phyloP scores from a whole-genome alignment of 2,888 invertebrate species.

The Hypercompe scribonia region DNA sequence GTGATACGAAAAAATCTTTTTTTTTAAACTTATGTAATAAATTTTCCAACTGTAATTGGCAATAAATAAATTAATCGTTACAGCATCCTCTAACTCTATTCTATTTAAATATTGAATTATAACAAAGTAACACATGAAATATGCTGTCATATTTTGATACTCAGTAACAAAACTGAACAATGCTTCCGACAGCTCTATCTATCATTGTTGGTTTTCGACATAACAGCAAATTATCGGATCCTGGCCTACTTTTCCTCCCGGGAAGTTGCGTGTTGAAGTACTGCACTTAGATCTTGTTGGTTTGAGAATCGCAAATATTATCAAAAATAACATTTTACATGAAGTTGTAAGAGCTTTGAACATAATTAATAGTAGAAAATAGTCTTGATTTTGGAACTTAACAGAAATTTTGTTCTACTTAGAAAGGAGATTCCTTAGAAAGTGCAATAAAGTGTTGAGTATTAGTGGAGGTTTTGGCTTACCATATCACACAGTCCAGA shows the following conservation, averaged over 20 bases:
- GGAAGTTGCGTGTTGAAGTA: conserved; percentile 52
- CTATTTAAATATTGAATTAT: not conserved
- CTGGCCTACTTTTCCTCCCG: conserved; percentile 46
- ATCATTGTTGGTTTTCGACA: not conserved
- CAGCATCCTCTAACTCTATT: not conserved
- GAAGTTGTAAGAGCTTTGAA: conserved; percentile 63
- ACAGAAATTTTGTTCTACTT: no score
- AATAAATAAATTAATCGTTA: no score
- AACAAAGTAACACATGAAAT: not conserved
- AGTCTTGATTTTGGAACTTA: conserved; percentile 62
- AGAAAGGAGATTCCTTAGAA: no score
- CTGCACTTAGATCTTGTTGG: conserved; percentile 55
- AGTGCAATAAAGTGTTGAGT: no score
- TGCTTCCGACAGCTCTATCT: not conserved
- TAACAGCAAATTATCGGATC: conserved; percentile 27
- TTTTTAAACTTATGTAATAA: no score
- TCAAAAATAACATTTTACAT: conserved; percentile 65
- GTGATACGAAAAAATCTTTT: no score
- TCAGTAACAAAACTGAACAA: not conserved
- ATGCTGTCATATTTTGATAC: not conserved
- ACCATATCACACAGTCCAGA: no score
- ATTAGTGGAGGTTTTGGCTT: no score
- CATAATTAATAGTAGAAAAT: conserved; percentile 70
- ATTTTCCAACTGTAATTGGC: no score
- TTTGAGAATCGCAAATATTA: conserved; percentile 71